Base-by-base conservation (phyloP, 2,797 vertebrate species). In the Coregonus sp. region DNA sequence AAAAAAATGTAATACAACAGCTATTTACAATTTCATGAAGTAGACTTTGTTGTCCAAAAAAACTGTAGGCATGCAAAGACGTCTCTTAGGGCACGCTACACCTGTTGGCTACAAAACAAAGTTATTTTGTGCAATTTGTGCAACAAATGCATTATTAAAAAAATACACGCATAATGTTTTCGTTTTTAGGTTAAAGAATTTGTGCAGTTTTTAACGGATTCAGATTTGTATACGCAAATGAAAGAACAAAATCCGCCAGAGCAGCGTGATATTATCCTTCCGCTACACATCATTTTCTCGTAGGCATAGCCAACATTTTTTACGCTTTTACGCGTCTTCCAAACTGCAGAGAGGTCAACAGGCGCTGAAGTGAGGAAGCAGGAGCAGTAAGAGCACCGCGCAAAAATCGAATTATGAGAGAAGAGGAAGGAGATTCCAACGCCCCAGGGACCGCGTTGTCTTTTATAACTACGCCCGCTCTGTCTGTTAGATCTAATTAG, bases 401-500 rank as follows among this genome's bases (percentile, higher is more conserved):
- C 81, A 82, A 71, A 88, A 90, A 92, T 90, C 75, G 73, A 89
- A 89, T 91, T 88, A 91, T 68, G 84, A 65, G 71, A 77, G 80
- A 84, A 89, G 85, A 88, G 88, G 91, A 92, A 91, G 83, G 88
- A 78, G 86, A 69, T 84, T 84, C 82, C 33, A 75, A 83, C 77
- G 88, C 92, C 91, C 78, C 69, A 37, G 88, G 91, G 80, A 84
- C 80, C 83, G 67, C 78, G n/a, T 20, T 74, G 20, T n/a, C 54
- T 40, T 51, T 73, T 35, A 61, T 18, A 54, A 1, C 72, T 35
- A 74, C 72, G 51, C 74, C 67, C 29, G 51, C 74, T 65, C 29
- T 37, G 69, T 85, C 86, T 88, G 91, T 93, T 90, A 93, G 89
- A 90, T 93, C 86, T 79, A 91, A 94, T 94, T 93, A 94, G 89